Evolutionary conservation across 30 jellyfish, hydroid and myxozoan species (phyloP).

Genomic region (Hydra vulgaris): DNA sequence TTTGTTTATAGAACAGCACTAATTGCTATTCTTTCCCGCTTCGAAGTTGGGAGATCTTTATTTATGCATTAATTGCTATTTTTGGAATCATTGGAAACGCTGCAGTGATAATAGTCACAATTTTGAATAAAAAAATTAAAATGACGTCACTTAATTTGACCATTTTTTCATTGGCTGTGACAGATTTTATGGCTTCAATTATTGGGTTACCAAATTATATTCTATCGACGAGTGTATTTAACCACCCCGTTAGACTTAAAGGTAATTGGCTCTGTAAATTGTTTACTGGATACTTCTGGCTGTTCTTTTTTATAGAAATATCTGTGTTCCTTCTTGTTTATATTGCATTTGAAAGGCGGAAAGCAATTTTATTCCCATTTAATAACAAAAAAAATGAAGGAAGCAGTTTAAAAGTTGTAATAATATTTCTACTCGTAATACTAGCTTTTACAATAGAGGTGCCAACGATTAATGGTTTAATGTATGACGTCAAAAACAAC

Average conservation of each 20-base stretch:
- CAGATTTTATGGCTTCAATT: conserved; percentile 38
- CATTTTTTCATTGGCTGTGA: conserved; percentile 49
- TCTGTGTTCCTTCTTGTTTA: conserved; percentile 54
- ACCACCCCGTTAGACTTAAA: conserved; percentile 44
- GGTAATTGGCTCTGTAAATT: conserved; percentile 50
- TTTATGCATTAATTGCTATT: conserved; percentile 39
- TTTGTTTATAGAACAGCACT: too few species aligned
- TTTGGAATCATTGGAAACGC: conserved; percentile 54
- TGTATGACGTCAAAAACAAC: conserved; percentile 16
- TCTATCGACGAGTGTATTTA: conserved; percentile 34
- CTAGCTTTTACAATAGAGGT: conserved; percentile 29
- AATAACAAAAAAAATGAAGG: not conserved
- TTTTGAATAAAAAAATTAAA: conserved; percentile 24
- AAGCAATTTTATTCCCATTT: conserved; percentile 46
- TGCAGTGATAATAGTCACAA: conserved; percentile 31
- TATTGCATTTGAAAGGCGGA: conserved; percentile 61
- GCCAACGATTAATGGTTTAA: conserved; percentile 50
- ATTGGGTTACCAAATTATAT: conserved; percentile 46
- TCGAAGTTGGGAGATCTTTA: conserved; percentile 38
- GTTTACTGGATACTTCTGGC: conserved; percentile 45
- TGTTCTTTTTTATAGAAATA: conserved; percentile 54
- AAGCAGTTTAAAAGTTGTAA: not conserved
- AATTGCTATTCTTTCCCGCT: not conserved
- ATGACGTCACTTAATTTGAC: conserved; percentile 44
- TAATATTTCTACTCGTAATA: conserved; percentile 5